A percentile compares a stretch with the other conserved stretches of the same genome.
phyloP scores from a whole-genome alignment of 2,888 invertebrate genomes.

The Oxystoma pomonae region DNA sequence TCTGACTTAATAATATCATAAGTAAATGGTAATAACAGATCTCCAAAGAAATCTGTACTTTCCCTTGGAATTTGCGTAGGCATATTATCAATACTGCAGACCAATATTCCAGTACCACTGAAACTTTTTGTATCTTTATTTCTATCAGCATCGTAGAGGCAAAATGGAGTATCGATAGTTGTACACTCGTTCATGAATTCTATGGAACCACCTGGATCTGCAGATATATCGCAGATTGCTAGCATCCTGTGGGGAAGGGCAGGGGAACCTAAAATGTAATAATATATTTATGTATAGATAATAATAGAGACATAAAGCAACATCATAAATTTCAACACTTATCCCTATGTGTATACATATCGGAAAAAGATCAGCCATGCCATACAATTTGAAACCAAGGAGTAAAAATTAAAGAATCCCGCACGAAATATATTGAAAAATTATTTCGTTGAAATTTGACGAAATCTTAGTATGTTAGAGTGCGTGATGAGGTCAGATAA shows the following conservation, averaged over 20 bases:
- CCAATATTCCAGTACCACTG: conserved; percentile 93
- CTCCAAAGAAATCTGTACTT: conserved; percentile 97
- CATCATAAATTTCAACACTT: no score
- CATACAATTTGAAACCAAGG: no score
- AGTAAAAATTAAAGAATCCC: no score
- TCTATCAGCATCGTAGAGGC: conserved; percentile 97
- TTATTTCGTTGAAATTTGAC: no score
- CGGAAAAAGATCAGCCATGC: no score
- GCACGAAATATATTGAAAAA: no score
- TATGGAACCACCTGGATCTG: conserved; percentile 85
- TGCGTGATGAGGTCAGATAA: no score
- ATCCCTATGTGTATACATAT: no score
- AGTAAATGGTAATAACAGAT: conserved; percentile 83
- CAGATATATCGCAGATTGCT: conserved; percentile 97
- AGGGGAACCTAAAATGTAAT: conserved; percentile 66
- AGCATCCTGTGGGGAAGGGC: conserved; percentile 87
- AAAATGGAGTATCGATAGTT: conserved; percentile 98
- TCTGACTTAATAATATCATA: conserved; percentile 81
- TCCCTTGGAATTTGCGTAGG: conserved; percentile 97
- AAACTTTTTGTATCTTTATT: conserved; percentile 96
- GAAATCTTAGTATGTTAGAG: no score
- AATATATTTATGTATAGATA: conserved; percentile 48
- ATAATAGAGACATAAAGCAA: no score
- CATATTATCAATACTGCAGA: conserved; percentile 99
- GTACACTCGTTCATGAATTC: conserved; percentile 99